A percentile compares a stretch with the other conserved stretches of the same genome.
Conservation (phyloP, 2,888 invertebrate species). For the Thymelicus lineola region DNA sequence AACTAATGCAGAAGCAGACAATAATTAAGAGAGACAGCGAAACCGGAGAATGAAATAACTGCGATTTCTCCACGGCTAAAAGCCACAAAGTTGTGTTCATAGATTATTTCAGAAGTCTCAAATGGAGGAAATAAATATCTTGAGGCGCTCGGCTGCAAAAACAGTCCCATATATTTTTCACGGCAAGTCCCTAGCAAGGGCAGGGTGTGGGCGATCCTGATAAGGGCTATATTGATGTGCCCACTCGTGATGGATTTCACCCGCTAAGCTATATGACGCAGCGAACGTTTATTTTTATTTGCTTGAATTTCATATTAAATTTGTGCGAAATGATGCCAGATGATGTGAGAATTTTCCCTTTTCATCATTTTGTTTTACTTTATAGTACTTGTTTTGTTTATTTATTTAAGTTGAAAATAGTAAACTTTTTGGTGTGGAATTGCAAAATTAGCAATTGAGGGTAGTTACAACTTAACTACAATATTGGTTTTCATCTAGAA, state of each 20-base stretch:
- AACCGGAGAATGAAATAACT: background rate
- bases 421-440: too few species aligned
- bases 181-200: conserved; percentile 20
- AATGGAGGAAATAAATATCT: conserved; percentile 22
- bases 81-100: conserved; percentile 18
- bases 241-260: conserved; percentile 31
- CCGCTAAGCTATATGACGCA: conserved; percentile 2
- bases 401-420: too few species aligned
- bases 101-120: conserved; percentile 24
- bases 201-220: conserved; percentile 30
- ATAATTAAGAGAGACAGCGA: background rate
- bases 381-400: too few species aligned
- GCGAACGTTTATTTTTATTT: background rate
- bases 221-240: conserved; percentile 38
- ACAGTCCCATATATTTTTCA: conserved; percentile 29
- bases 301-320: conserved; percentile 2
- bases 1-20: background rate
- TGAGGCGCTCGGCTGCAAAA: conserved; percentile 20
- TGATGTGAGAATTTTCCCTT: too few species aligned
- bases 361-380: too few species aligned
- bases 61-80: background rate
- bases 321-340: background rate
- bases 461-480: too few species aligned
- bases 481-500: too few species aligned
- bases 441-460: too few species aligned